A percentile compares a stretch with the other conserved stretches of the same genome.
Conservation (phyloP, 2,113 vertebrate species). For the Ariopsis seemanni region DNA sequence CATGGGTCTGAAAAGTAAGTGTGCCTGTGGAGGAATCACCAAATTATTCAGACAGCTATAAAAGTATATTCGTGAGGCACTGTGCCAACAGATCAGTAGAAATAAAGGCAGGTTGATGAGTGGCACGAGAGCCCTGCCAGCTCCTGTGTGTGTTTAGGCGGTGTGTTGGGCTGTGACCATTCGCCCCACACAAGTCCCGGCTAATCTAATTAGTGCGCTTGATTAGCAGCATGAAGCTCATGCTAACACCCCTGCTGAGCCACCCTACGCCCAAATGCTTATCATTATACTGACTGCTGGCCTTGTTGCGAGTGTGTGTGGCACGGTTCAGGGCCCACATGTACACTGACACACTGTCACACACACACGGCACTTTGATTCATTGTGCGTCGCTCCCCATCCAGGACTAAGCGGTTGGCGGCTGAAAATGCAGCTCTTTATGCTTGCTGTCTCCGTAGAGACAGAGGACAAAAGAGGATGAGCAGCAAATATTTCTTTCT, state of each 20-base stretch:
- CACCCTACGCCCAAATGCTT: constrained; percentile 50
- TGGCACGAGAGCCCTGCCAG: constrained; percentile 27
- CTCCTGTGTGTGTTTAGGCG: constrained; percentile 61
- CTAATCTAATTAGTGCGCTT: constrained; percentile 78
- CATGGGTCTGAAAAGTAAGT: constrained; percentile 6
- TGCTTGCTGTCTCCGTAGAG: constrained; percentile 69
- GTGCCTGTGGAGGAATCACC: constrained; percentile 1
- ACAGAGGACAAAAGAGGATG: constrained; percentile 74
- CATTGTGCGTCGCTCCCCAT: constrained; percentile 63
- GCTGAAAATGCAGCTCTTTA: constrained; percentile 69
- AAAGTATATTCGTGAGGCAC: constrained; percentile 9
- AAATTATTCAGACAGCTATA: constrained; percentile 9
- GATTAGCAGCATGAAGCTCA: constrained; percentile 71
- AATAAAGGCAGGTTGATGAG: constrained; percentile 40
- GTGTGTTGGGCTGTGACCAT: constrained; percentile 65
- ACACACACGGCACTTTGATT: constrained; percentile 72
- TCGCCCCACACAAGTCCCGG: constrained; percentile 61
- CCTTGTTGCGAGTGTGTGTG: constrained; percentile 42
- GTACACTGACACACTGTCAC: constrained; percentile 28
- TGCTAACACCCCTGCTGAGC: constrained; percentile 54
- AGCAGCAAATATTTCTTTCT: constrained; percentile 73
- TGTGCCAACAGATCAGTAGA: constrained; percentile 21
- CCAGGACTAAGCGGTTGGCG: constrained; percentile 53
- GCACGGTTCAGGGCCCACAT: constrained; percentile 34
- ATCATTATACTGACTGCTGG: constrained; percentile 46